A percentile compares a stretch with the other conserved stretches of the same genome.
Evolutionary conservation across 2,797 vertebrate genomes (phyloP).

Genomic region (Cossypha dichroa): DNA sequence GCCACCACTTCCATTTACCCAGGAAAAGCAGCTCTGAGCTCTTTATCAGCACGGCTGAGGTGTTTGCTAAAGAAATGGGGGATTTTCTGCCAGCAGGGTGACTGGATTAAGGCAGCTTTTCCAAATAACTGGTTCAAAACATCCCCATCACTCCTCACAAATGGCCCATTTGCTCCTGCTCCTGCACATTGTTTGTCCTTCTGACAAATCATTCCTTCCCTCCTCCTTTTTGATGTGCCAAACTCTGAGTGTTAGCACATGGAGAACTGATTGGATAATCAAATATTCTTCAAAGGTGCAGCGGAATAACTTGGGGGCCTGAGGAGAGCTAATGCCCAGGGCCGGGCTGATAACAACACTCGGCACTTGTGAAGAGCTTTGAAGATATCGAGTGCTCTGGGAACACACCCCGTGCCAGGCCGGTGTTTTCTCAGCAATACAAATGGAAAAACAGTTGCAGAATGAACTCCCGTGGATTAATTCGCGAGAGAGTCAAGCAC

Average conservation of each 20-base stretch:
- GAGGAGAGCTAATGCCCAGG: neutral
- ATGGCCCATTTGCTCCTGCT: slow-evolving; percentile 43
- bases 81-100: neutral
- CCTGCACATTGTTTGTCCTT: slow-evolving; percentile 7
- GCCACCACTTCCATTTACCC: neutral
- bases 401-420: neutral
- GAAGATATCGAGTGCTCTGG: neutral
- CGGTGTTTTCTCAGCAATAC: neutral
- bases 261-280: slow-evolving; percentile 59
- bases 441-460: neutral
- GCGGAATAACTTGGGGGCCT: slow-evolving; percentile 33
- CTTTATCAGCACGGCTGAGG: neutral
- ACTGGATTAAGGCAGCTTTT: neutral
- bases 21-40: neutral
- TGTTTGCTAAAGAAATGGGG: neutral
- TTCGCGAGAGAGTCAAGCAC: neutral
- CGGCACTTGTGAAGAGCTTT: neutral
- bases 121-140: neutral
- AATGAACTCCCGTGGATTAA: neutral
- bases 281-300: slow-evolving; percentile 67
- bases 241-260: slow-evolving; percentile 48
- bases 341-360: neutral
- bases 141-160: neutral
- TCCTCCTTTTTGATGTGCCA: slow-evolving; percentile 64
- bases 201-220: neutral